phyloP scores from a whole-genome alignment of 2,888 invertebrate genomes.

The Spodoptera picta region DNA sequence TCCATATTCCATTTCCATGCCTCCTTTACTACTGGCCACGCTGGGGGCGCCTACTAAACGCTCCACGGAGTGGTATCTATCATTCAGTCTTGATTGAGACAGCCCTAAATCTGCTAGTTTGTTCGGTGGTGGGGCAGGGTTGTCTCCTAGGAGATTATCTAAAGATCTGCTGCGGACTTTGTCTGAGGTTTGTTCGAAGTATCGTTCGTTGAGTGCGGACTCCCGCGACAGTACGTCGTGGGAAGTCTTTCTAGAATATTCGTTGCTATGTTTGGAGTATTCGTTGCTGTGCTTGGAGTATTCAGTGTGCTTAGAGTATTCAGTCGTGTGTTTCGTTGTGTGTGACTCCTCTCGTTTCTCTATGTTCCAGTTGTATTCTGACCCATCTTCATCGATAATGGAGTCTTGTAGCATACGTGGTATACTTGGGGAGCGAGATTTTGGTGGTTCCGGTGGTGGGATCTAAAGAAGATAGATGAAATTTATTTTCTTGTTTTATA shows the following conservation, averaged over 20 bases:
- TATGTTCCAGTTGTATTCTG: slow-evolving; percentile 84
- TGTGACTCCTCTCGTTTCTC: slow-evolving; percentile 63
- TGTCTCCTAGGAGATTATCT: slow-evolving; percentile 93
- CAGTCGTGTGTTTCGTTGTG: slow-evolving; percentile 39
- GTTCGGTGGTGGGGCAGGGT: slow-evolving; percentile 88
- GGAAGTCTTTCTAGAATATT: slow-evolving; percentile 90
- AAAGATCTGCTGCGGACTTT: slow-evolving; percentile 94
- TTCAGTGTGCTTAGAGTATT: slow-evolving; percentile 50
- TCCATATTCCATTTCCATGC: slow-evolving; percentile 92
- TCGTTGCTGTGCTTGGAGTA: slow-evolving; percentile 49
- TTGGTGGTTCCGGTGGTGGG: slow-evolving; percentile 92
- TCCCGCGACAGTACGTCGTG: slow-evolving; percentile 93
- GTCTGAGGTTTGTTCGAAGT: slow-evolving; percentile 92
- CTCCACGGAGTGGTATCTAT: slow-evolving; percentile 96
- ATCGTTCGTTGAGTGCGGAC: slow-evolving; percentile 96
- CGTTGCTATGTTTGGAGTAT: slow-evolving; percentile 56
- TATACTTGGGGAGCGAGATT: slow-evolving; percentile 84
- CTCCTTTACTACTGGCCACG: slow-evolving; percentile 87
- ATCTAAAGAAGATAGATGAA: slow-evolving; percentile 70
- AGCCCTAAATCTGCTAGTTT: slow-evolving; percentile 93
- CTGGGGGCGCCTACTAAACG: slow-evolving; percentile 91
- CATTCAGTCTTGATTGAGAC: slow-evolving; percentile 95
- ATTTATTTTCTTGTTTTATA: neutral
- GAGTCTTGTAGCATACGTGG: slow-evolving; percentile 83
- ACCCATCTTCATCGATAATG: slow-evolving; percentile 80